These are phyloP conservation scores for Boloria euphrosyne DNA, from an alignment of 2,888 invertebrate genomes.

Conservation along the genomic window DNA sequence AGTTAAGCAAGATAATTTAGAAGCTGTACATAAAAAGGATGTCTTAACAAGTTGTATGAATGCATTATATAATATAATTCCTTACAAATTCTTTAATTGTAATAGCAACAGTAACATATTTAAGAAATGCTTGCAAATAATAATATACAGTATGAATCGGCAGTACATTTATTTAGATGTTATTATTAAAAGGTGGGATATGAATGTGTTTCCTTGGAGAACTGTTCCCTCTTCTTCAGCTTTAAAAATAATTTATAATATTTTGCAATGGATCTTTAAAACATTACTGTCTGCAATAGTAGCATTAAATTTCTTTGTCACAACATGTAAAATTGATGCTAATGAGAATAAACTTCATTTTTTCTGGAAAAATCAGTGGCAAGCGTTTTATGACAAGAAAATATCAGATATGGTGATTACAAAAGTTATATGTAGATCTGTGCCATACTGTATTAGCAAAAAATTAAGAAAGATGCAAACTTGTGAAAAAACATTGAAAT, in stretches of 20 bases:
- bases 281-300: conserved; percentile 66
- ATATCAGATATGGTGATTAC: conserved; percentile 59
- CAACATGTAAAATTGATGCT: conserved; percentile 66
- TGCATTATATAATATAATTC: conserved; percentile 60
- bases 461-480: conserved; percentile 51
- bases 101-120: conserved; percentile 63
- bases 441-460: conserved; percentile 55
- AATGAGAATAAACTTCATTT: conserved; percentile 73
- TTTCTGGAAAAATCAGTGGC: conserved; percentile 73
- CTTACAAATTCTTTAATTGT: conserved; percentile 58
- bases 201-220: conserved; percentile 55
- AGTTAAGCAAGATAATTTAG: conserved; percentile 42
- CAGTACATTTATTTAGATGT: conserved; percentile 59
- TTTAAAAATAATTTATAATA: conserved; percentile 48
- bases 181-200: conserved; percentile 60
- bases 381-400: conserved; percentile 70
- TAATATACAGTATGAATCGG: conserved; percentile 67
- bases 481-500: conserved; percentile 47
- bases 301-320: conserved; percentile 70
- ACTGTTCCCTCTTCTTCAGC: conserved; percentile 36
- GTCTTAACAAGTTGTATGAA: conserved; percentile 55
- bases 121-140: conserved; percentile 51
- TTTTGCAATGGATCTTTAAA: conserved; percentile 61
- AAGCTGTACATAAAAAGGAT: conserved; percentile 53
- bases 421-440: conserved; percentile 58